These are phyloP conservation scores for Antechinus flavipes DNA, from an alignment of 2,113 vertebrate species.

Conservation along the genomic window DNA sequence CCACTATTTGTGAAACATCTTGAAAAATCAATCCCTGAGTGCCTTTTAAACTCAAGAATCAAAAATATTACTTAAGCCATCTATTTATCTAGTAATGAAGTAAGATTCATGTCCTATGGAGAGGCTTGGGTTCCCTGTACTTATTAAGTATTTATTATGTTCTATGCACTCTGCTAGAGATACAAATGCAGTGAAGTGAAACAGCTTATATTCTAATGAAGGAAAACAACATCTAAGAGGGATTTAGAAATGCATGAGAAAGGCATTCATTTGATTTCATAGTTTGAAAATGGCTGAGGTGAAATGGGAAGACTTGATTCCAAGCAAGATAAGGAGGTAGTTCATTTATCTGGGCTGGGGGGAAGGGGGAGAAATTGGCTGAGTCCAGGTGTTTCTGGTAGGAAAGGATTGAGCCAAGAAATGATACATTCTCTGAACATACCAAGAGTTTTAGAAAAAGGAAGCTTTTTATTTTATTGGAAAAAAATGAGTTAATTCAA, in stretches of 20 bases:
- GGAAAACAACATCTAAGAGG: background rate
- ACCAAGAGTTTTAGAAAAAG: background rate
- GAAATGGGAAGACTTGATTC: background rate
- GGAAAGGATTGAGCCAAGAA: background rate
- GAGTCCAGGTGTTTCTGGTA: background rate
- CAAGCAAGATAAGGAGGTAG: background rate
- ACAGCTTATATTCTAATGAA: background rate
- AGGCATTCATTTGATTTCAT: background rate
- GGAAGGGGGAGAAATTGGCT: no score
- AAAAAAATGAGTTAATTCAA: background rate
- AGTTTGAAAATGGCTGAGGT: background rate
- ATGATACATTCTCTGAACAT: background rate
- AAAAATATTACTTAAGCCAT: background rate
- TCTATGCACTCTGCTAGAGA: background rate
- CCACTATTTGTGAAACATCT: background rate
- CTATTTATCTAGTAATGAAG: background rate
- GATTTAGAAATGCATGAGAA: background rate
- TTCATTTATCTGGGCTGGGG: background rate
- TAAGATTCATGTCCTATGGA: background rate
- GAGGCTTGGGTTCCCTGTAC: background rate
- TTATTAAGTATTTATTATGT: background rate
- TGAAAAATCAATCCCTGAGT: background rate
- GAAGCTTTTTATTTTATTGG: background rate
- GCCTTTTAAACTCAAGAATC: background rate
- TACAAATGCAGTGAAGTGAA: background rate